Conservation (phyloP, 2,113 vertebrate genomes). For the Miniopterus natalensis region DNA sequence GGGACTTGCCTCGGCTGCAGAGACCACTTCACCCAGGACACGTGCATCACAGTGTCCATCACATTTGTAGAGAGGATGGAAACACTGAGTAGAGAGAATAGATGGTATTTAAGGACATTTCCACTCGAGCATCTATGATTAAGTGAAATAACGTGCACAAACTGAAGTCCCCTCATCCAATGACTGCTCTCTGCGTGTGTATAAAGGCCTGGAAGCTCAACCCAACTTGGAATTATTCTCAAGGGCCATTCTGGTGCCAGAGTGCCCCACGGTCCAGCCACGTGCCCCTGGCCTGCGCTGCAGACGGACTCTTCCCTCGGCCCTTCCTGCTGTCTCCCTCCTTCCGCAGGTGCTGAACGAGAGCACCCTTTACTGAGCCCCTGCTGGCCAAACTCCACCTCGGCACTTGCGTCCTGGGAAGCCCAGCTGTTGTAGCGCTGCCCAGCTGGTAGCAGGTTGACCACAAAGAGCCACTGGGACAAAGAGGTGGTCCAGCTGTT, state of each 20-base stretch:
- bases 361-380: neutral
- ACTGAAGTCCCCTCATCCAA: neutral
- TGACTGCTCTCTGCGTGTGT: neutral
- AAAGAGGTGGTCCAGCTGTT: accelerated
- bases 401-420: neutral
- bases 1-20: neutral
- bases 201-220: neutral
- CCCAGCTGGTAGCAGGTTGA: neutral
- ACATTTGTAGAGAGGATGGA: neutral
- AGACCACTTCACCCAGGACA: neutral
- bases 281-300: neutral
- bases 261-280: neutral
- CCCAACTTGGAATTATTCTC: neutral
- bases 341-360: neutral
- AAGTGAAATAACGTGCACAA: neutral
- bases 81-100: neutral
- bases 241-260: neutral
- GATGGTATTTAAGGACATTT: neutral
- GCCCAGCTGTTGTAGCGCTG: neutral
- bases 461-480: neutral
- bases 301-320: too few species aligned
- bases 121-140: neutral
- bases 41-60: neutral
- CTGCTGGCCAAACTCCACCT: neutral
- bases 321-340: neutral